phyloP scores from a whole-genome alignment of 2,888 invertebrate species.

The Brenthis hecate region DNA sequence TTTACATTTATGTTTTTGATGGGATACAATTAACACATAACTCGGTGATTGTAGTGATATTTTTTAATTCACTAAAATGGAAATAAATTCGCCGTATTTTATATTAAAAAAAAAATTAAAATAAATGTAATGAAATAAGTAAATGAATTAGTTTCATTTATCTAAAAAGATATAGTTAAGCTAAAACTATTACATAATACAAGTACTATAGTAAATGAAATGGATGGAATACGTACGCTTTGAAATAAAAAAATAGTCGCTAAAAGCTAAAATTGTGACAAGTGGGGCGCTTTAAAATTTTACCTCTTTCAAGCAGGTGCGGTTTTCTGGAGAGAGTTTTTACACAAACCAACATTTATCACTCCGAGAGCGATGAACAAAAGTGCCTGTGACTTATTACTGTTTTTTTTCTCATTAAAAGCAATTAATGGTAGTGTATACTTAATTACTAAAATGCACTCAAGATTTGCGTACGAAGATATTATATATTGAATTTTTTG shows the following conservation, averaged over 20 bases:
- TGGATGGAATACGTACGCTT: conserved; percentile 15
- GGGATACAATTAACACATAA: too few relatives aligned
- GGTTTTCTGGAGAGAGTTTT: conserved; percentile 17
- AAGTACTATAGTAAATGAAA: conserved; percentile 14
- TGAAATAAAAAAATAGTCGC: conserved; percentile 14
- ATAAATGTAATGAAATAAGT: too few relatives aligned
- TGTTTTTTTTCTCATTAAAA: neutral
- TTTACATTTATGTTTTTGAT: too few relatives aligned
- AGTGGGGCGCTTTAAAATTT: conserved; percentile 16
- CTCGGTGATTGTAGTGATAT: too few relatives aligned
- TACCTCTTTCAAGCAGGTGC: conserved; percentile 16
- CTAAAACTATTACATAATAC: conserved; percentile 10
- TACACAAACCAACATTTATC: conserved; percentile 23
- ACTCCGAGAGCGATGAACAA: neutral
- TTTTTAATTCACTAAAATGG: too few relatives aligned
- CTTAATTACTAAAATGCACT: too few relatives aligned
- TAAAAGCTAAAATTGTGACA: conserved; percentile 23
- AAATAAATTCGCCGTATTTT: too few relatives aligned
- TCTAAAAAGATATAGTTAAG: too few relatives aligned
- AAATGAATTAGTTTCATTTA: too few relatives aligned
- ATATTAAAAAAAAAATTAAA: too few relatives aligned
- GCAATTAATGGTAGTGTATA: neutral
- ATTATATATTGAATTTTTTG: too few relatives aligned
- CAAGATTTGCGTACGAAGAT: too few relatives aligned
- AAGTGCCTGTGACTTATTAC: neutral